Conservation (phyloP, 1,140 invertebrate genomes). For the Bombus waltoni region DNA sequence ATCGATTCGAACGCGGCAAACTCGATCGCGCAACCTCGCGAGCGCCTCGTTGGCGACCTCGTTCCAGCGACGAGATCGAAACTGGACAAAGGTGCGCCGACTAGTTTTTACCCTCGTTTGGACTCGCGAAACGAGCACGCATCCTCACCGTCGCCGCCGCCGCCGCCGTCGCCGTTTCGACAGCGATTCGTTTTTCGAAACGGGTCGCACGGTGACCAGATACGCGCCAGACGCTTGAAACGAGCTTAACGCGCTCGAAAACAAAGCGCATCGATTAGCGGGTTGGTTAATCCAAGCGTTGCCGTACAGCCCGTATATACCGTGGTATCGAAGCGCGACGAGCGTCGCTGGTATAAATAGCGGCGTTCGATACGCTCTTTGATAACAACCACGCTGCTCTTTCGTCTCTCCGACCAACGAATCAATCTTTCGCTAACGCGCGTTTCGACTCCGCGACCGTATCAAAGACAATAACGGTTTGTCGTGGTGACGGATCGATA, state of each 20-base stretch:
- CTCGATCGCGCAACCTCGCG: neutral
- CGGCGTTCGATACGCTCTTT: neutral
- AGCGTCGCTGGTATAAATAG: constrained; percentile 21
- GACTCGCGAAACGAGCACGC: neutral
- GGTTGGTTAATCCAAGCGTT: neutral
- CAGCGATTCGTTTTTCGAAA: too few species aligned
- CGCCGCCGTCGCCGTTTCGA: too few species aligned
- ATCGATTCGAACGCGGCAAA: constrained; percentile 20
- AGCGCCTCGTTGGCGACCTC: neutral
- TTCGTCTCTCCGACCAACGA: neutral
- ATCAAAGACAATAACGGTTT: constrained; percentile 35
- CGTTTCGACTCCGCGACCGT: neutral
- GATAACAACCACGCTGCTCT: neutral
- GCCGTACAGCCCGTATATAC: neutral
- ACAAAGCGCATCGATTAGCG: neutral
- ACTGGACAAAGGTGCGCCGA: neutral
- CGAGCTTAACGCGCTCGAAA: neutral
- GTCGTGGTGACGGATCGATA: constrained; percentile 57
- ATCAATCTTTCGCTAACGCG: neutral
- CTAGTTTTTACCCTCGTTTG: neutral
- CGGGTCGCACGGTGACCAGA: too few species aligned
- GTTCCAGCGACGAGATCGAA: constrained; percentile 1
- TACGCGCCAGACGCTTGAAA: too few species aligned
- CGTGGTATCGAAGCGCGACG: neutral
- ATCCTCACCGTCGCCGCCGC: too few species aligned